These are phyloP conservation scores for Pogonomyrmex barbatus DNA, from an alignment of 1,140 invertebrate genomes.

Conservation along the genomic window DNA sequence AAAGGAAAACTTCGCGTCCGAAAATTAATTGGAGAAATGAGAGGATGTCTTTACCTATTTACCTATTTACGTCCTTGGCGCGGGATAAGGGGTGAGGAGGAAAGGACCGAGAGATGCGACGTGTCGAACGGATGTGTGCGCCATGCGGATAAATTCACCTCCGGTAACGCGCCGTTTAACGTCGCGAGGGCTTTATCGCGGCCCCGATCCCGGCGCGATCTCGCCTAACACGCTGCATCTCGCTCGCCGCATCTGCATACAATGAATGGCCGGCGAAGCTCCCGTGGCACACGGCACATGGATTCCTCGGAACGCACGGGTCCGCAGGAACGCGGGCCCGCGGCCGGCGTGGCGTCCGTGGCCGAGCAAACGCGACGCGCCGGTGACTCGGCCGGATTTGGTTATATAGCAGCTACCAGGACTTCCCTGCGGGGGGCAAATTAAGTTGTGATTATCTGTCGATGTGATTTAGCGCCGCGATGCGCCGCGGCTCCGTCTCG, in stretches of 20 bases:
- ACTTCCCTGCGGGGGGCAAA: slow-evolving; percentile 83
- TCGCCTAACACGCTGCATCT: slow-evolving; percentile 11
- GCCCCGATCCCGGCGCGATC: slow-evolving; percentile 17
- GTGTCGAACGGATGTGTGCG: neutral
- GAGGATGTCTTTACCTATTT: neutral
- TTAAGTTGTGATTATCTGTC: slow-evolving; percentile 86
- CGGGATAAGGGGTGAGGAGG: neutral
- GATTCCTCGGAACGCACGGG: slow-evolving; percentile 54
- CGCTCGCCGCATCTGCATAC: slow-evolving; percentile 74
- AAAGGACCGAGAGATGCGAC: neutral
- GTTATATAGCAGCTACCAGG: slow-evolving; percentile 61
- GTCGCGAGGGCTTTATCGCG: slow-evolving; percentile 39
- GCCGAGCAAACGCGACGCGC: slow-evolving; percentile 7
- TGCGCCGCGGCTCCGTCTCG: slow-evolving; percentile 55
- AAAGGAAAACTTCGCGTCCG: neutral
- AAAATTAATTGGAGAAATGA: neutral
- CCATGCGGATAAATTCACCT: slow-evolving; percentile 35
- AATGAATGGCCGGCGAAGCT: slow-evolving; percentile 76
- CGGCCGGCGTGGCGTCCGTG: neutral
- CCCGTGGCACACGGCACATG: slow-evolving; percentile 55
- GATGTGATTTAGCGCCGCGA: slow-evolving; percentile 85
- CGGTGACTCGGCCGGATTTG: slow-evolving; percentile 69
- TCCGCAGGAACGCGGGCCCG: neutral
- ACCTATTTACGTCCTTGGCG: slow-evolving; percentile 6
- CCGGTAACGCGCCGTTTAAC: slow-evolving; percentile 27